These are phyloP conservation scores for Helogale parvula DNA, from an alignment of 2,113 vertebrate species.

Conservation along the genomic window DNA sequence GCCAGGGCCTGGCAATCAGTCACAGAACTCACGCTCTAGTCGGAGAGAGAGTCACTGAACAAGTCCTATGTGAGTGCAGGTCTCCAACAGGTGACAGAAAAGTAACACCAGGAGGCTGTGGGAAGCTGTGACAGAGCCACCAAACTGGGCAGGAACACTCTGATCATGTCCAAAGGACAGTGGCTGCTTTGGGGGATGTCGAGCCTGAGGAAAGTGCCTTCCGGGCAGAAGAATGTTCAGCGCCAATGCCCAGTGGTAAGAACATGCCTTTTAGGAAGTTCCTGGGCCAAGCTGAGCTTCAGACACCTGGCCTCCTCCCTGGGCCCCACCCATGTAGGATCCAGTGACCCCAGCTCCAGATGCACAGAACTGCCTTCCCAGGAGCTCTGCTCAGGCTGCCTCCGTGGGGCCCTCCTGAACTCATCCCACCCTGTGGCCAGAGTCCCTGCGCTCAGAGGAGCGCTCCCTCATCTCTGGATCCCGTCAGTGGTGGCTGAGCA, in stretches of 20 bases:
- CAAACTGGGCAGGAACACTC: not conserved
- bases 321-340: not conserved
- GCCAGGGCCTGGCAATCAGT: not conserved
- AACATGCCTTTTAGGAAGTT: not conserved
- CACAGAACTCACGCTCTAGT: fast-evolving
- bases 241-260: not conserved
- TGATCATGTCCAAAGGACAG: too few relatives aligned
- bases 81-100: not conserved
- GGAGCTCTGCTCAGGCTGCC: not conserved
- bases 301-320: not conserved
- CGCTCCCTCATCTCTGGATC: not conserved
- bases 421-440: not conserved
- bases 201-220: not conserved
- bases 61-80: not conserved
- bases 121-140: fast-evolving
- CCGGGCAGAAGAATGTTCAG: not conserved
- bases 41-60: not conserved
- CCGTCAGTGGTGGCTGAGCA: not conserved
- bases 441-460: not conserved
- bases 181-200: fast-evolving
- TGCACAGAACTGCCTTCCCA: not conserved
- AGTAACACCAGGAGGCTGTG: fast-evolving
- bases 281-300: not conserved
- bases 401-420: not conserved
- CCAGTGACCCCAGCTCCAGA: not conserved